phyloP scores from a whole-genome alignment of 2,888 invertebrate species.

The Clistopyga incitator region DNA sequence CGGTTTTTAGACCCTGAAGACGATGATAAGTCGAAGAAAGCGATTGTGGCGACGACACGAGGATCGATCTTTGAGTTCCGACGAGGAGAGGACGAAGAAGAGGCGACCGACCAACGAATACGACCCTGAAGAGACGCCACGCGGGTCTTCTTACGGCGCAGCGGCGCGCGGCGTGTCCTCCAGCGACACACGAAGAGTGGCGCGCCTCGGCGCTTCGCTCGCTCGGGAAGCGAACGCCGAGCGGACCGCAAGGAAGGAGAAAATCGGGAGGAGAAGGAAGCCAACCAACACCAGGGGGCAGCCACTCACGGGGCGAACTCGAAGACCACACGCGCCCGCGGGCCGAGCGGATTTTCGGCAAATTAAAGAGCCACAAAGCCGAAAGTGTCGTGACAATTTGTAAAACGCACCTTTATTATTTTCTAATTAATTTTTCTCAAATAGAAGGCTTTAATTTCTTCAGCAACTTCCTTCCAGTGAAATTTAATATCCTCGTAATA shows the following conservation, averaged over 20 bases:
- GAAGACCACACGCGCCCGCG: no score
- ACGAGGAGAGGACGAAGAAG: constrained; percentile 21
- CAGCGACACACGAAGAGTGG: constrained; percentile 62
- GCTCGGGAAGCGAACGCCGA: constrained; percentile 32
- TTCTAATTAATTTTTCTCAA: no score
- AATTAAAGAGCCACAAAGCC: not conserved
- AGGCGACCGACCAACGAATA: constrained; percentile 3
- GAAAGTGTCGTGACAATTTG: no score
- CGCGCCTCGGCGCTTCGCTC: constrained; percentile 46
- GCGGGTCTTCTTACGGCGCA: no score
- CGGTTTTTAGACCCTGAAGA: no score
- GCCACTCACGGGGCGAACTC: not conserved
- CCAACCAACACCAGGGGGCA: constrained; percentile 63
- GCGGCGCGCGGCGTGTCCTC: constrained; percentile 55
- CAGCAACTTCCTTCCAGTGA: no score
- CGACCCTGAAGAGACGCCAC: no score
- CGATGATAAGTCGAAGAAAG: constrained; percentile 15
- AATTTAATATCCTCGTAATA: no score
- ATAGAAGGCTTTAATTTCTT: no score
- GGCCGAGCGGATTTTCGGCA: no score
- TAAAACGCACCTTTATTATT: no score
- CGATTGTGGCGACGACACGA: constrained; percentile 44
- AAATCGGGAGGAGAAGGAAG: constrained; percentile 49
- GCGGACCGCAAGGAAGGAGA: constrained; percentile 49
- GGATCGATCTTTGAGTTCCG: constrained; percentile 32